Evolutionary conservation across 1,140 invertebrate genomes (phyloP).

Genomic region (Sarcophaga bullata): DNA sequence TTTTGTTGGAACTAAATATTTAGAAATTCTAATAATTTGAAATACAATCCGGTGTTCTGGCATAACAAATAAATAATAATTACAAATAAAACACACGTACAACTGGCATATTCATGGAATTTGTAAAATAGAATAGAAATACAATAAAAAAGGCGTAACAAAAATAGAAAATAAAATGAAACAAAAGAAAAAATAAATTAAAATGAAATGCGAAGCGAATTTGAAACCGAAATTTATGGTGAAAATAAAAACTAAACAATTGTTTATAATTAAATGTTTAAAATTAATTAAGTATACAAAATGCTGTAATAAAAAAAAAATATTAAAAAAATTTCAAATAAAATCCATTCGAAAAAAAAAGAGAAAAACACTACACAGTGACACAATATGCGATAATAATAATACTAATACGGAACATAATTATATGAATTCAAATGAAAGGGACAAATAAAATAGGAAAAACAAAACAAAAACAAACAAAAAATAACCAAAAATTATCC

Average conservation of each 20-base stretch:
- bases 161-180: not conserved
- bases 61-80: no score
- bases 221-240: not conserved
- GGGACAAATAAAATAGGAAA: not conserved
- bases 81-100: no score
- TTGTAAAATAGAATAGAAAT: not conserved
- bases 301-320: not conserved
- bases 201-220: not conserved
- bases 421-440: constrained; percentile 9
- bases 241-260: not conserved
- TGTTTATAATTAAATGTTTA: not conserved
- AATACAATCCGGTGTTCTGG: no score
- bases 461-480: no score
- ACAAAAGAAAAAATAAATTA: not conserved
- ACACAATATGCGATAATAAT: not conserved
- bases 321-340: not conserved
- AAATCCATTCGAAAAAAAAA: not conserved
- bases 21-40: no score
- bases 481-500: no score
- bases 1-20: no score
- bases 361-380: not conserved
- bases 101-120: no score
- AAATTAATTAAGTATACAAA: constrained; percentile 26
- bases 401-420: not conserved
- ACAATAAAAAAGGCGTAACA: not conserved